A percentile compares a stretch with the other conserved stretches of the same genome.
Conservation (phyloP, 1,140 invertebrate species). For the Pygmarrhopalites habei region DNA sequence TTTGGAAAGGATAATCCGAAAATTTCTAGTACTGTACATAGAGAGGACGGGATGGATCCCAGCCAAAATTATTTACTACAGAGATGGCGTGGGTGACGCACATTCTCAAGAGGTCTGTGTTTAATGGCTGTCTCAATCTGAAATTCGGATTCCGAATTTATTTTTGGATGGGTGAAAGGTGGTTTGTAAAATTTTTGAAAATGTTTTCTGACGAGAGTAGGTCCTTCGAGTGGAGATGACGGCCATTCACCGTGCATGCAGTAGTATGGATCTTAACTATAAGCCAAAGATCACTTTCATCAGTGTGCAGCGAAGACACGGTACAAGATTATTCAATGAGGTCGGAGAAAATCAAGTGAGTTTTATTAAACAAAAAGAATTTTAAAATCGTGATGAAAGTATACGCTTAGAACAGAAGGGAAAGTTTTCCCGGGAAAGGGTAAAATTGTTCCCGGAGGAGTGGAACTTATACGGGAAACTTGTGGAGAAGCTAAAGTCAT, state of each 20-base stretch:
- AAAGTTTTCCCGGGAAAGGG: too few species aligned
- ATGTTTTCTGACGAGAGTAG: too few species aligned
- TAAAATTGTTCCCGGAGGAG: slow-evolving; percentile 17
- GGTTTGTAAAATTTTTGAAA: too few species aligned
- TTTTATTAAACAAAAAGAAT: neutral
- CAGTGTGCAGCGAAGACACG: slow-evolving; percentile 48
- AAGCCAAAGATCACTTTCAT: slow-evolving; percentile 48
- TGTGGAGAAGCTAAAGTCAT: too few species aligned
- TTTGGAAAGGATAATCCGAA: slow-evolving; percentile 37
- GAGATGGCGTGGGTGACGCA: slow-evolving; percentile 49
- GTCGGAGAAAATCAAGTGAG: neutral
- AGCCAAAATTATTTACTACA: slow-evolving; percentile 45
- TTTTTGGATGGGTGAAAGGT: too few species aligned
- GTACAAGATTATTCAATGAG: slow-evolving; percentile 50
- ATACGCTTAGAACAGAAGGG: too few species aligned
- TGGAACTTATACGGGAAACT: too few species aligned
- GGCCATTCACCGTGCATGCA: slow-evolving; percentile 61
- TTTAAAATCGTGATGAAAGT: neutral
- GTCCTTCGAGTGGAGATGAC: slow-evolving; percentile 53
- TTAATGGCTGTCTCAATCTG: too few species aligned
- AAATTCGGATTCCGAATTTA: too few species aligned
- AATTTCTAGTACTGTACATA: slow-evolving; percentile 40
- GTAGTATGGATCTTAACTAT: slow-evolving; percentile 41
- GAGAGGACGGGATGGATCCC: slow-evolving; percentile 38
- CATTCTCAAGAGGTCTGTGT: slow-evolving; percentile 46